Evolutionary conservation across 1,140 invertebrate species (phyloP).

Genomic region (Nautilus pompilius): DNA sequence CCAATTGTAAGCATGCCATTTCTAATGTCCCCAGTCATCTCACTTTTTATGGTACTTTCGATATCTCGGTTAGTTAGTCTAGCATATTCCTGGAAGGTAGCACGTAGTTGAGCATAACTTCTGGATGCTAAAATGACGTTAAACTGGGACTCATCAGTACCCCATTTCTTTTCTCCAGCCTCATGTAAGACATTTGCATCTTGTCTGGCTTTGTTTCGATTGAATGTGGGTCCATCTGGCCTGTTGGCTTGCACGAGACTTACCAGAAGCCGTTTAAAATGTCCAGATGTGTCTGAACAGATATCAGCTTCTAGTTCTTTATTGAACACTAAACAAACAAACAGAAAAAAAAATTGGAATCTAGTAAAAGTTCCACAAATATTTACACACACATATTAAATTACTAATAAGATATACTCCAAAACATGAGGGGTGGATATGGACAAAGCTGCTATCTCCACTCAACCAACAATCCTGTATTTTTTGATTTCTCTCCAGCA

Average conservation of each 20-base stretch:
- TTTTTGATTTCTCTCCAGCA: too few species aligned
- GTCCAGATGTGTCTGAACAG: slow-evolving; percentile 88
- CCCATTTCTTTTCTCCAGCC: slow-evolving; percentile 58
- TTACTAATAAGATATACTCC: too few species aligned
- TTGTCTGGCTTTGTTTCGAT: slow-evolving; percentile 46
- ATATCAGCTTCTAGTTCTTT: slow-evolving; percentile 84
- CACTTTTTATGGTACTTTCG: slow-evolving; percentile 51
- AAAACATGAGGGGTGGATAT: too few species aligned
- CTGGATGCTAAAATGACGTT: slow-evolving; percentile 47
- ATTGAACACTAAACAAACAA: slow-evolving; percentile 68
- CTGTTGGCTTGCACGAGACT: slow-evolving; percentile 52
- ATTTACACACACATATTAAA: too few species aligned
- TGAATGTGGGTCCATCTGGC: slow-evolving; percentile 42
- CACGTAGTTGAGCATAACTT: slow-evolving; percentile 53
- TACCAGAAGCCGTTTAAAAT: slow-evolving; percentile 87
- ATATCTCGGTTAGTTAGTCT: slow-evolving; percentile 52
- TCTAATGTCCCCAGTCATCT: slow-evolving; percentile 54
- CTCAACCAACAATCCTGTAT: too few species aligned
- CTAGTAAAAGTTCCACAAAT: not conserved
- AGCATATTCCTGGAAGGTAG: slow-evolving; percentile 52
- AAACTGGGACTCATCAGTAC: slow-evolving; percentile 59
- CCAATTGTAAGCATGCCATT: slow-evolving; percentile 52
- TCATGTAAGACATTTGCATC: slow-evolving; percentile 53
- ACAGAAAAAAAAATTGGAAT: not conserved
- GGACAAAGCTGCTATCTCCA: too few species aligned